phyloP scores from a whole-genome alignment of 2,888 invertebrate genomes.

The Hymenopus coronatus region DNA sequence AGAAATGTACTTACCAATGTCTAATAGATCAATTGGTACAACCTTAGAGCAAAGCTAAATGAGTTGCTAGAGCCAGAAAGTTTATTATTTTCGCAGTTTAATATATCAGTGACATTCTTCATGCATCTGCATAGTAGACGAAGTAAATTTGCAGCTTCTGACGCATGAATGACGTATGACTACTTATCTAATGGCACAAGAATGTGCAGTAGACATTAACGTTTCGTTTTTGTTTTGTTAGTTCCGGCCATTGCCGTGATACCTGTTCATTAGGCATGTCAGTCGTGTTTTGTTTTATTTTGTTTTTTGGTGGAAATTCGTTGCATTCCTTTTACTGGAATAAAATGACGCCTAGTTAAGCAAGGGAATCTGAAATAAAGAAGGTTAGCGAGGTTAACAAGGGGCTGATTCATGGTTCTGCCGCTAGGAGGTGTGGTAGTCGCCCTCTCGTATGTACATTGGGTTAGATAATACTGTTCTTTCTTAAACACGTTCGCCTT shows the following conservation, averaged over 20 bases:
- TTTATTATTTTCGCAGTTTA: background rate
- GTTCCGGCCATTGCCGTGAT: background rate
- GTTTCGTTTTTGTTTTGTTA: background rate
- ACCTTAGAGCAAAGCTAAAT: too few species aligned
- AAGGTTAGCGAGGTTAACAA: conserved; percentile 33
- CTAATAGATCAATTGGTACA: too few species aligned
- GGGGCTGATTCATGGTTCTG: conserved; percentile 33
- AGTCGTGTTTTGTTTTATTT: background rate
- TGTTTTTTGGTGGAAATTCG: background rate
- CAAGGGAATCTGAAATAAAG: background rate
- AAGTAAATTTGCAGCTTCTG: background rate
- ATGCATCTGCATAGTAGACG: background rate
- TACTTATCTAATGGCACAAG: background rate
- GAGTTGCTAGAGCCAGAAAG: background rate
- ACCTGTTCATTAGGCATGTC: background rate
- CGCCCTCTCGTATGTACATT: background rate
- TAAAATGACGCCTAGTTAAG: background rate
- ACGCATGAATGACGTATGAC: background rate
- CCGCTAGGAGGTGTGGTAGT: conserved; percentile 28
- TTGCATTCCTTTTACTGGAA: background rate
- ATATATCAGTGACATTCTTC: too few species aligned
- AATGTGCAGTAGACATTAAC: background rate
- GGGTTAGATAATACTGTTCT: background rate
- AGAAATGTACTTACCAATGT: too few species aligned
- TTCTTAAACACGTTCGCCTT: background rate